Base-by-base conservation (phyloP, 2,888 invertebrate species). In the Cerceris ruficornis region DNA sequence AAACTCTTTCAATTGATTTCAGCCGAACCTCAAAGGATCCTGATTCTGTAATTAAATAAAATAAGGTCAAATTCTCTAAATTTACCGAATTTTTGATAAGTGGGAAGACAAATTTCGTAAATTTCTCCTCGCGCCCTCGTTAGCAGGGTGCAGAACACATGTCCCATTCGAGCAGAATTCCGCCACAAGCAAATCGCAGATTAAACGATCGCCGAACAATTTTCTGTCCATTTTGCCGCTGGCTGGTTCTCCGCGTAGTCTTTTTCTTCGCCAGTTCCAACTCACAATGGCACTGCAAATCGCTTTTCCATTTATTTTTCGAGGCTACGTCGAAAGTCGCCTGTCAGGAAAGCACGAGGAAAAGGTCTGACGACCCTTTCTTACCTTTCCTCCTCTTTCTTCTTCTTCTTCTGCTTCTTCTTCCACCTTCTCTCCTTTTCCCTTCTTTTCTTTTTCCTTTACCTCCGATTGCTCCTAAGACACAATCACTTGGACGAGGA, bases 201-300 rank as follows among this genome's bases (percentile, higher is more conserved):
- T 85, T 83, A 84, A 85, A 82, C 79, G 77, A 75, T 81, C 75
- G 75, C 66, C 43, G 77, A 77, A 80, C 81, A 69, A 75, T 69
- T 67, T 65, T 74, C 69, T 61, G 46, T 58, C 46, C 67, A 71
- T 71, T 69, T 62, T 55, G 43, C 54, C 14, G 41, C 42, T 50
- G 58, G 54, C 70, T 61, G 62, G 7, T 42, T 7, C n/a, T 52
- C 14, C 14, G 14, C 13, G 4, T 13, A 28, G 39, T 46, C 64
- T 68, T 64, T 49, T 49, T 49, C 72, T 43, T 50, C 60, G 43
- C 49, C 46, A 28, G 41, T 54, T 39, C 59, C 43, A 14, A 49
- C 70, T 17, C 55, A 65, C 62, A 69, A 77, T 74, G 74, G 67
- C 64, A 59, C 69, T 71, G 80, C 74, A 73, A 81, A 81, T 82